phyloP scores from a whole-genome alignment of 2,797 vertebrate genomes.

The Phaenicophaeus curvirostris region DNA sequence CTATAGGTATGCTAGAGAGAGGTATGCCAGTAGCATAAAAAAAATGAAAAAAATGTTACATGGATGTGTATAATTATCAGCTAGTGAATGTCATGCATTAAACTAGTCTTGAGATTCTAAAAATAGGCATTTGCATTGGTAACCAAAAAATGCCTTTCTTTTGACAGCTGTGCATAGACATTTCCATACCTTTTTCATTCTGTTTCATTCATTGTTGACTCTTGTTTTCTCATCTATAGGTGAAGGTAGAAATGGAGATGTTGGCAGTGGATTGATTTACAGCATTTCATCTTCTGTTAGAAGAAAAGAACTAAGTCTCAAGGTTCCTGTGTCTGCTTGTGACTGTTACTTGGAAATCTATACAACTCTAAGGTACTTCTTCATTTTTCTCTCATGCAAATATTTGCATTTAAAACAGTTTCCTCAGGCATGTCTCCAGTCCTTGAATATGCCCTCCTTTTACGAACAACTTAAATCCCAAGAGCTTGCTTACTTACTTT shows the following conservation, averaged over 20 bases:
- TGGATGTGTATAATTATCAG: background rate
- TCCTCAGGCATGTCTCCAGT: background rate
- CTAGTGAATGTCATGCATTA: background rate
- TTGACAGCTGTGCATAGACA: background rate
- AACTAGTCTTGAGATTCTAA: background rate
- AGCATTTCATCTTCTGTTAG: background rate
- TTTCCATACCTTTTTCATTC: background rate
- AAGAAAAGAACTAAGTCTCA: background rate
- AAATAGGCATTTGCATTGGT: background rate
- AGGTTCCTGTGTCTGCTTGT: background rate
- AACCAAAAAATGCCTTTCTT: background rate
- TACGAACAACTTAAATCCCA: background rate
- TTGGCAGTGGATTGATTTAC: background rate
- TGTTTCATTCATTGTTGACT: background rate
- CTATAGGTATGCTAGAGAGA: background rate
- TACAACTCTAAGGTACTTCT: background rate
- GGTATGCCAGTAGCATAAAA: background rate
- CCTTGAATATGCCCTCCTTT: background rate
- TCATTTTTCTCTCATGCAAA: background rate
- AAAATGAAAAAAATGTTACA: background rate
- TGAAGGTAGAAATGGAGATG: background rate
- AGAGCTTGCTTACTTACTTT: rapidly evolving
- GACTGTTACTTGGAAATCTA: background rate
- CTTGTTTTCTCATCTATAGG: background rate
- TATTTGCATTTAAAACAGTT: background rate